These are phyloP conservation scores for Pogonomyrmex barbatus DNA, from an alignment of 1,140 invertebrate genomes.

Conservation along the genomic window DNA sequence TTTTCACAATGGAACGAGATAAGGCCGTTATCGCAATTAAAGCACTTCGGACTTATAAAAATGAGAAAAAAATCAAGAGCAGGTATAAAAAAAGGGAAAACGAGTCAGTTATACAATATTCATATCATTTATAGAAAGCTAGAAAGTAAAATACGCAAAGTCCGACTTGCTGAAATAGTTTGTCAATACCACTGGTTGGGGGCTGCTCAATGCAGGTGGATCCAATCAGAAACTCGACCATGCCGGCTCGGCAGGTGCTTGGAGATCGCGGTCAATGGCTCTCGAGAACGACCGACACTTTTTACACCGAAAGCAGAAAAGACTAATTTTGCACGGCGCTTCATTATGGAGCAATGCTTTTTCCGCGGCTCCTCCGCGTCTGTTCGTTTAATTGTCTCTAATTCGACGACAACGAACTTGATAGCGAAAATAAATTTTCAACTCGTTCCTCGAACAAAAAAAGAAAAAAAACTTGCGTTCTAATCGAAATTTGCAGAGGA, in stretches of 20 bases:
- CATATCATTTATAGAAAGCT: background rate
- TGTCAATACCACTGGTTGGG: conserved; percentile 4
- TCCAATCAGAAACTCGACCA: conserved; percentile 76
- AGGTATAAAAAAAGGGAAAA: background rate
- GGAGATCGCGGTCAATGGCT: conserved; percentile 68
- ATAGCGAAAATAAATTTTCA: conserved; percentile 5
- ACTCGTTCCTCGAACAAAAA: background rate
- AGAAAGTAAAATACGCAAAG: conserved; percentile 1
- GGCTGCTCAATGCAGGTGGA: conserved; percentile 73
- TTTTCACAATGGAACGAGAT: background rate
- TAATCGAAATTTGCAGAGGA: background rate
- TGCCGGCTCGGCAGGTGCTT: conserved; percentile 73
- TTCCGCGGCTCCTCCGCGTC: conserved; percentile 16
- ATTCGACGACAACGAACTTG: conserved; percentile 25
- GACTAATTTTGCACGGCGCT: conserved; percentile 73
- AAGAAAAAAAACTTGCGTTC: background rate
- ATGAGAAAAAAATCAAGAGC: background rate
- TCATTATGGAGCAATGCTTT: conserved; percentile 68
- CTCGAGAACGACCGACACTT: conserved; percentile 65
- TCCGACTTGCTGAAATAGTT: conserved; percentile 4
- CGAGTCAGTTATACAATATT: background rate
- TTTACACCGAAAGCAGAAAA: conserved; percentile 74
- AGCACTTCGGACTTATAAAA: background rate
- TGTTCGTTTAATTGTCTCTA: conserved; percentile 67
- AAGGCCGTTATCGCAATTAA: background rate